Evolutionary conservation across 2,888 invertebrate genomes (phyloP).

Genomic region (Drosophila greeni): DNA sequence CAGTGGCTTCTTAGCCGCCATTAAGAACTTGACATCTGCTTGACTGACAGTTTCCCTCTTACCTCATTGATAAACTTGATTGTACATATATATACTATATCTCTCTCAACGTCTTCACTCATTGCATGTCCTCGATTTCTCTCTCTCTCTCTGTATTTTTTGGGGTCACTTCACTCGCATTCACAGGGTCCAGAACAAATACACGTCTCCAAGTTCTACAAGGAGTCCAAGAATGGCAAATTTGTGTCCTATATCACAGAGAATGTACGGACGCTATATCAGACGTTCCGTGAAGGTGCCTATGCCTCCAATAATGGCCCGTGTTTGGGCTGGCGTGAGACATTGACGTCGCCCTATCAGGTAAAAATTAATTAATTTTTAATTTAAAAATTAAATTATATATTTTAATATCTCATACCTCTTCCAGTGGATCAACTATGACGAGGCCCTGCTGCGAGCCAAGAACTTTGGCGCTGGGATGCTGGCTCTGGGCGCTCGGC

Average conservation of each 20-base stretch:
- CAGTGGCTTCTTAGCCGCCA: no score
- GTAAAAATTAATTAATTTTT: slow-evolving; percentile 66
- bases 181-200: slow-evolving; percentile 92
- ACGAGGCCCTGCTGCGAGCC: slow-evolving; percentile 93
- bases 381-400: fast-evolving
- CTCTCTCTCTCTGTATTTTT: slow-evolving; percentile 52
- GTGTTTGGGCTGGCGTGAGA: slow-evolving; percentile 94
- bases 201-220: slow-evolving; percentile 92
- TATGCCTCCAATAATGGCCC: slow-evolving; percentile 95
- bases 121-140: slow-evolving; percentile 61
- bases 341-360: slow-evolving; percentile 89
- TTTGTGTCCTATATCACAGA: slow-evolving; percentile 90
- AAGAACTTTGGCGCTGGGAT: slow-evolving; percentile 95
- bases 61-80: not conserved
- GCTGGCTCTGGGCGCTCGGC: slow-evolving; percentile 87
- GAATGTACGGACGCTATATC: slow-evolving; percentile 92
- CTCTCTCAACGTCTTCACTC: slow-evolving; percentile 47
- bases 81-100: slow-evolving; percentile 14
- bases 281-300: slow-evolving; percentile 93
- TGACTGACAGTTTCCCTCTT: no score
- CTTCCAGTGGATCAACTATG: slow-evolving; percentile 90
- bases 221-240: slow-evolving; percentile 92
- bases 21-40: no score
- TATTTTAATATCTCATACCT: not conserved
- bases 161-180: slow-evolving; percentile 70